These are phyloP conservation scores for Drosophila niveifrons DNA, from an alignment of 2,888 invertebrate species.

Conservation along the genomic window DNA sequence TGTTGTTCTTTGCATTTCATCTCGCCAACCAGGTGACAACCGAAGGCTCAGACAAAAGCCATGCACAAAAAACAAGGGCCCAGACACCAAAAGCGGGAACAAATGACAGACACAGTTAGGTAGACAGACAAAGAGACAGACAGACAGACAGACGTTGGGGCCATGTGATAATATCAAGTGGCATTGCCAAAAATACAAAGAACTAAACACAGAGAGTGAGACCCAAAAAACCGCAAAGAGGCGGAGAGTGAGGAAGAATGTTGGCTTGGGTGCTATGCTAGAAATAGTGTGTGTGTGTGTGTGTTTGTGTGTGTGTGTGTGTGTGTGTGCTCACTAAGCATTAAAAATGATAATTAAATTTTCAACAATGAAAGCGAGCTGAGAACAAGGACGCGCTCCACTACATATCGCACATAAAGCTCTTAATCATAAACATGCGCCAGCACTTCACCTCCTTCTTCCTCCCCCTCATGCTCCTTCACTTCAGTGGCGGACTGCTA, in stretches of 20 bases:
- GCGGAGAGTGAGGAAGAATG: neutral
- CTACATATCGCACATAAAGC: constrained; percentile 58
- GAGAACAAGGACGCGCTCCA: constrained; percentile 51
- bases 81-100: constrained; percentile 21
- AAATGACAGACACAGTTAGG: constrained; percentile 10
- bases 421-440: constrained; percentile 82
- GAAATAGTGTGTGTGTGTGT: constrained; percentile 53
- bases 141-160: constrained; percentile 24
- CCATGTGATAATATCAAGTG: constrained; percentile 75
- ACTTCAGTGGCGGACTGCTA: constrained; percentile 52
- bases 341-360: constrained; percentile 80
- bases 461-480: neutral
- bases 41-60: constrained; percentile 58
- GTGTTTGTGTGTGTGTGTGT: constrained; percentile 24
- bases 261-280: constrained; percentile 18
- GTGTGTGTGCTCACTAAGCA: constrained; percentile 71
- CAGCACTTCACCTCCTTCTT: constrained; percentile 65
- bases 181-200: constrained; percentile 64
- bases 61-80: constrained; percentile 16
- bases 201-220: constrained; percentile 17
- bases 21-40: constrained; percentile 68
- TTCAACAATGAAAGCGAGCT: constrained; percentile 76
- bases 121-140: constrained; percentile 18
- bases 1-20: constrained; percentile 61
- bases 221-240: constrained; percentile 53